phyloP scores from a whole-genome alignment of 2,113 vertebrate genomes.

The Alexandromys fortis region DNA sequence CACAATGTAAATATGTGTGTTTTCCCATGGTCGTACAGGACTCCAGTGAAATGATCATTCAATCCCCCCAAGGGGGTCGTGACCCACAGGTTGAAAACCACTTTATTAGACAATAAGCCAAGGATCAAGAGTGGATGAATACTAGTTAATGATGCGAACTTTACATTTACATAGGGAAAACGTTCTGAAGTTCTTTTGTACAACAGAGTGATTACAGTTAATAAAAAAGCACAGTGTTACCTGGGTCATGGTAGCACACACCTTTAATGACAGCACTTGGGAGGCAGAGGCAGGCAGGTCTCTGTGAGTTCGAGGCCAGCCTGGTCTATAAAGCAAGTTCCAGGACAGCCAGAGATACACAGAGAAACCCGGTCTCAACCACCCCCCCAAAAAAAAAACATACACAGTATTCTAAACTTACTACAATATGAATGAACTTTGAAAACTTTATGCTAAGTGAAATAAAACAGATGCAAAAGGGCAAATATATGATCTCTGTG shows the following conservation, averaged over 20 bases:
- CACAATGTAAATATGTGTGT: background rate
- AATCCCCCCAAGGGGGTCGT: background rate
- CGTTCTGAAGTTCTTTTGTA: background rate
- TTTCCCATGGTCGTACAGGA: background rate
- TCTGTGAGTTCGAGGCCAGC: too few species aligned
- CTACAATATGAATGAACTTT: background rate
- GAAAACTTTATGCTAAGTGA: background rate
- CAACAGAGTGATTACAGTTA: too few species aligned
- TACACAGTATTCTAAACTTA: background rate
- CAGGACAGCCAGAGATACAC: too few species aligned
- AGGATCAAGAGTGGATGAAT: too few species aligned
- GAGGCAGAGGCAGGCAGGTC: too few species aligned
- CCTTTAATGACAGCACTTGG: too few species aligned
- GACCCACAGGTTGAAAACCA: background rate
- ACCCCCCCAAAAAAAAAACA: too few species aligned
- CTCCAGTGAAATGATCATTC: background rate
- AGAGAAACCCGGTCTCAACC: too few species aligned
- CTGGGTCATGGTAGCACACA: too few species aligned
- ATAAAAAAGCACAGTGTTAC: background rate
- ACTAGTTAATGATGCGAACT: background rate
- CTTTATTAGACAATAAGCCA: background rate
- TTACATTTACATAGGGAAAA: background rate
- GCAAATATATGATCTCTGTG: background rate
- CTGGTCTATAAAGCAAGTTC: too few species aligned
- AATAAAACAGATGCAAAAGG: background rate